phyloP scores from a whole-genome alignment of 2,888 invertebrate species.

The Strigamia crassipes region DNA sequence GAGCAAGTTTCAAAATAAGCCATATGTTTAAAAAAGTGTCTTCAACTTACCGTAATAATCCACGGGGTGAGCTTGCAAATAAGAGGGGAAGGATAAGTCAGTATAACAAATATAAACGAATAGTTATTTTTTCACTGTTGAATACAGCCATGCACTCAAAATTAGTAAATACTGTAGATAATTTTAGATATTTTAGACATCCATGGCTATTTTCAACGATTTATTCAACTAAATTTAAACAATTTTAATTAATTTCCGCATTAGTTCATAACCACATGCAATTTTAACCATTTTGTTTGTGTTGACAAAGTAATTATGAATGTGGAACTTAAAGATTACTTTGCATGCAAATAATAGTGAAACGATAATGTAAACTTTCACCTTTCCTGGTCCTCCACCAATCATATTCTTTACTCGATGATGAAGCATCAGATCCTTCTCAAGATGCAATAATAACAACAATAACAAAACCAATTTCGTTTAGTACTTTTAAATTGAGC shows the following conservation, averaged over 20 bases:
- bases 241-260: background rate
- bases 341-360: background rate
- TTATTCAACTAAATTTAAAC: slow-evolving; percentile 28
- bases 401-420: slow-evolving; percentile 52
- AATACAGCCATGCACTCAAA: background rate
- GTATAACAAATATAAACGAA: background rate
- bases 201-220: slow-evolving; percentile 42
- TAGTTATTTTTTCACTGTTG: background rate
- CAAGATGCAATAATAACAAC: slow-evolving; percentile 41
- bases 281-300: background rate
- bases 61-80: slow-evolving; percentile 82
- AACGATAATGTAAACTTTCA: slow-evolving; percentile 49
- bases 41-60: slow-evolving; percentile 97
- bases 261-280: slow-evolving; percentile 1
- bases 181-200: slow-evolving; percentile 28
- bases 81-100: slow-evolving; percentile 45
- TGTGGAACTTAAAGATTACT: no score
- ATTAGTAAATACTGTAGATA: background rate
- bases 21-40: slow-evolving; percentile 22
- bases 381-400: slow-evolving; percentile 53
- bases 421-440: slow-evolving; percentile 51
- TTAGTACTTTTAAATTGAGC: background rate
- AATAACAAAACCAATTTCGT: background rate
- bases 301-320: no score
- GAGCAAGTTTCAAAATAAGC: slow-evolving; percentile 50